Evolutionary conservation across 2,797 vertebrate species (phyloP).

Genomic region (Apogon hyalosoma): DNA sequence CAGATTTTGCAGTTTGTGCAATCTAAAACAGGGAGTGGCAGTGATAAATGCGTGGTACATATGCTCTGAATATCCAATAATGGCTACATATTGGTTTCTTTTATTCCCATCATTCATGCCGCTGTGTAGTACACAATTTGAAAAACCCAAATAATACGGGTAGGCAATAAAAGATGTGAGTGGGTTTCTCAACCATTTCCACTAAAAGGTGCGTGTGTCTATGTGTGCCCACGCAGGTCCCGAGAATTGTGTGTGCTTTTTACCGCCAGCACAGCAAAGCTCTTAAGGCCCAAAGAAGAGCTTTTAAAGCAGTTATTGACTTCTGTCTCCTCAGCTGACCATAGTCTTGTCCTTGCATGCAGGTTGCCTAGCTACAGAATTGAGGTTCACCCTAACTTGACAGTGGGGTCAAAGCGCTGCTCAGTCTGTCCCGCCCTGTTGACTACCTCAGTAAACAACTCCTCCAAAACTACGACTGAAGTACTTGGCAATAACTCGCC

Average conservation of each 20-base stretch:
- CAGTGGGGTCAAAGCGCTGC: slow-evolving; percentile 54
- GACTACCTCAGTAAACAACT: slow-evolving; percentile 10
- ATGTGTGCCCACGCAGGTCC: slow-evolving; percentile 42
- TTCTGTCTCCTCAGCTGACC: slow-evolving; percentile 71
- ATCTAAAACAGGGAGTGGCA: neutral
- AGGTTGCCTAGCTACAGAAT: slow-evolving; percentile 70
- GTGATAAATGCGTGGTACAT: neutral
- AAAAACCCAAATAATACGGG: slow-evolving; percentile 26
- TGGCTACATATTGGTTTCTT: slow-evolving; percentile 3
- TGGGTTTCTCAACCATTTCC: slow-evolving; percentile 36
- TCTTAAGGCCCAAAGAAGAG: slow-evolving; percentile 70
- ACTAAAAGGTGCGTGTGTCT: slow-evolving; percentile 47
- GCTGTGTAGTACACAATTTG: neutral
- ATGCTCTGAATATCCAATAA: neutral
- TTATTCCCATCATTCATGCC: slow-evolving; percentile 14
- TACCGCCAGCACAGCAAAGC: slow-evolving; percentile 46
- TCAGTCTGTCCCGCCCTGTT: slow-evolving; percentile 12
- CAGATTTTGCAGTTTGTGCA: neutral
- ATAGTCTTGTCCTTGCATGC: slow-evolving; percentile 61
- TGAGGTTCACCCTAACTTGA: slow-evolving; percentile 57
- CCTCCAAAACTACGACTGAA: neutral
- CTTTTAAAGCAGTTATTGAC: slow-evolving; percentile 81
- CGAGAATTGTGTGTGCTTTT: slow-evolving; percentile 54
- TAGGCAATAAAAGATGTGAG: slow-evolving; percentile 47
- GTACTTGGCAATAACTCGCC: slow-evolving; percentile 8